Percentiles rank a stretch among this genome's conserved stretches.
Conservation (phyloP, 2,888 invertebrate genomes). For the Tenthredo distinguenda region DNA sequence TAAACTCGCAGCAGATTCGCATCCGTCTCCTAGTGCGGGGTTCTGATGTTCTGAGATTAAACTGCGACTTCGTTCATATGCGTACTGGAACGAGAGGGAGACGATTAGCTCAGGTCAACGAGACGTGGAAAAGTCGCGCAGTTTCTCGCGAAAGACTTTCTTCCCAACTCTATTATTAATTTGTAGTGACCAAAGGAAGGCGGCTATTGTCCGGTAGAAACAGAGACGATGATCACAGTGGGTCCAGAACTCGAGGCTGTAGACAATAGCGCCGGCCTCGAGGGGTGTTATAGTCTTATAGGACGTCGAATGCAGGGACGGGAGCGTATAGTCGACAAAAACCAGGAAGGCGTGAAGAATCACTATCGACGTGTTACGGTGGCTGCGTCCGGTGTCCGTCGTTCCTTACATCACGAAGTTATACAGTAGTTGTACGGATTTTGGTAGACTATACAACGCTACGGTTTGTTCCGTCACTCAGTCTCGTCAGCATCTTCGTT, state of each 20-base stretch:
- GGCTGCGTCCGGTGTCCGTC: constrained; percentile 56
- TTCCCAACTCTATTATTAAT: constrained; percentile 33
- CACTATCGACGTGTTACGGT: constrained; percentile 61
- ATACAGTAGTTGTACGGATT: constrained; percentile 44
- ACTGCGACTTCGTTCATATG: background rate
- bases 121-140: background rate
- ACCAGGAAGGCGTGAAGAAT: constrained; percentile 62
- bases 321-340: constrained; percentile 57
- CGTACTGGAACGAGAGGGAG: background rate
- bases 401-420: constrained; percentile 52
- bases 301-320: constrained; percentile 44
- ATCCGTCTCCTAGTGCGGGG: background rate
- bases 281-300: constrained; percentile 22
- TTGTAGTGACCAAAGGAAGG: constrained; percentile 11
- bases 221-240: constrained; percentile 26
- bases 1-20: background rate
- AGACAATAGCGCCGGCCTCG: constrained; percentile 34
- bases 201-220: constrained; percentile 5
- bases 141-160: background rate
- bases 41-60: background rate
- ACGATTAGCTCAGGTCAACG: background rate
- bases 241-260: background rate
- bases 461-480: constrained; percentile 40
- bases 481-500: constrained; percentile 34
- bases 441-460: constrained; percentile 30